Conservation (phyloP, 23 tunicate genomes). For the Halocynthia aurantium region DNA sequence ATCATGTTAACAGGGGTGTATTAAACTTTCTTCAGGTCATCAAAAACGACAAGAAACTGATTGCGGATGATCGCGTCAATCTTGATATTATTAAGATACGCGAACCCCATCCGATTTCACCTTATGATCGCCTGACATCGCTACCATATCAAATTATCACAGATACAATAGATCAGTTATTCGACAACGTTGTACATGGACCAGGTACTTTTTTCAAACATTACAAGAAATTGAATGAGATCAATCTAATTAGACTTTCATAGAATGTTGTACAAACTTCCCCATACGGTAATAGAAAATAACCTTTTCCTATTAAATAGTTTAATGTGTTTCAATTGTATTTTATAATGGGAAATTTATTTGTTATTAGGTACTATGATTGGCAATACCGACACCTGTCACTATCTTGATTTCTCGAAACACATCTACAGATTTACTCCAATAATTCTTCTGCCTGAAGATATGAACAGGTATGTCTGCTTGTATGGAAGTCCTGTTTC, state of each 20-base stretch:
- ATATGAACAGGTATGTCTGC: conserved; percentile 26
- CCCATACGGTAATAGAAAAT: too few relatives aligned
- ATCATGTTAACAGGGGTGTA: not conserved
- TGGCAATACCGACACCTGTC: conserved; percentile 64
- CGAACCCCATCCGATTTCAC: conserved; percentile 57
- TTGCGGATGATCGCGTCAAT: conserved; percentile 57
- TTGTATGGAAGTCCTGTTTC: not conserved
- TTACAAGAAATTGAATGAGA: not conserved
- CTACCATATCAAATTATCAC: conserved; percentile 35
- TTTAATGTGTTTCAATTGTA: too few relatives aligned
- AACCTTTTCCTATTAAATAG: too few relatives aligned
- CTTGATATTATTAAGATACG: conserved; percentile 7
- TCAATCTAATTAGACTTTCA: not conserved
- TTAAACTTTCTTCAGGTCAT: conserved; percentile 23
- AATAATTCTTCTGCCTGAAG: conserved; percentile 14
- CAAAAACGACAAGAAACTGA: conserved; percentile 19
- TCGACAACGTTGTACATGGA: conserved; percentile 31
- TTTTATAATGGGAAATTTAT: not conserved
- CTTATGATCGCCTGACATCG: conserved; percentile 27
- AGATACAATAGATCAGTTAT: conserved; percentile 33
- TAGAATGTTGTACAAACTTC: too few relatives aligned
- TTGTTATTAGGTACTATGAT: conserved; percentile 41
- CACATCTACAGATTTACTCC: conserved; percentile 48
- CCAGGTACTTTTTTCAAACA: conserved; percentile 28
- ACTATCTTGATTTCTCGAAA: conserved; percentile 44